phyloP scores from a whole-genome alignment of 1,140 invertebrate genomes.

The Hylyphantes graminicola region DNA sequence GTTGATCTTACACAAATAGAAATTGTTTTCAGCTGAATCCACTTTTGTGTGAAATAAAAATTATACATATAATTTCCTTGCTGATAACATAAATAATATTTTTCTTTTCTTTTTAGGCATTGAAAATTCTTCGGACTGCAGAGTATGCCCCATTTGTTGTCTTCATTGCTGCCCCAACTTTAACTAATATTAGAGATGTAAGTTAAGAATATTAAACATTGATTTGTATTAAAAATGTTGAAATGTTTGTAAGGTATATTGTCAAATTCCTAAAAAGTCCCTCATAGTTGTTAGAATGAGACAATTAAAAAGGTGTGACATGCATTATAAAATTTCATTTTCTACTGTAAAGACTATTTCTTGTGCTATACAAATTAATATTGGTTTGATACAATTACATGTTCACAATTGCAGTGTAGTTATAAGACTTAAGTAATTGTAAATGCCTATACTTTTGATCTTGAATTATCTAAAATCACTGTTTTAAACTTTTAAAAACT shows the following conservation, averaged over 20 bases:
- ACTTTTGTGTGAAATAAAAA: not conserved
- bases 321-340: too few species aligned
- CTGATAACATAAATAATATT: slow-evolving; percentile 10
- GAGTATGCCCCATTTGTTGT: slow-evolving; percentile 97
- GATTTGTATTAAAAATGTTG: not conserved
- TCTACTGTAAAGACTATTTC: too few species aligned
- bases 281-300: too few species aligned
- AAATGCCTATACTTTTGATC: too few species aligned
- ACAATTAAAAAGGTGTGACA: too few species aligned
- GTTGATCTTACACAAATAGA: not conserved
- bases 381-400: too few species aligned
- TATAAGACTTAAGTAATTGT: too few species aligned
- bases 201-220: slow-evolving; percentile 67
- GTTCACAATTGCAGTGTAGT: too few species aligned
- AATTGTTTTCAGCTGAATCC: not conserved
- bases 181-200: slow-evolving; percentile 95
- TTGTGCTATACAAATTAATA: too few species aligned
- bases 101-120: slow-evolving; percentile 74
- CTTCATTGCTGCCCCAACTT: slow-evolving; percentile 93
- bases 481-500: too few species aligned
- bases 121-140: slow-evolving; percentile 97
- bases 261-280: too few species aligned
- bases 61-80: not conserved
- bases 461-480: too few species aligned
- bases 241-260: not conserved